Evolutionary conservation across 2,797 vertebrate species (phyloP).

Genomic region (Neosilurus hyrtlii): DNA sequence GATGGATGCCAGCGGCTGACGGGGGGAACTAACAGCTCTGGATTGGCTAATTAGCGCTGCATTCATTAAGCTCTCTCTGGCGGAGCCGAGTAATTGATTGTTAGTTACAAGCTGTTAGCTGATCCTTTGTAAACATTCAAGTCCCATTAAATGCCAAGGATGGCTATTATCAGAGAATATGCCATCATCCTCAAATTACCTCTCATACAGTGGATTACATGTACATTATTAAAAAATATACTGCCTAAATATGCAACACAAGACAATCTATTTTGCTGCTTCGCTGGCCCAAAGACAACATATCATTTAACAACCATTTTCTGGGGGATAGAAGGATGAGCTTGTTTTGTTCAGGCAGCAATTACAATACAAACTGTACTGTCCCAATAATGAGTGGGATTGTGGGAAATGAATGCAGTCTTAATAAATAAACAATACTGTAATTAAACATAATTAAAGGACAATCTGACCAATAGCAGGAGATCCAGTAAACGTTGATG

Average conservation of each 20-base stretch:
- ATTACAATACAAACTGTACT: neutral
- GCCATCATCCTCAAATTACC: slow-evolving; percentile 47
- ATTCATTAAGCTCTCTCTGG: slow-evolving; percentile 75
- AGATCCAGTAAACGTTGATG: neutral
- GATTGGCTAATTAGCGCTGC: slow-evolving; percentile 77
- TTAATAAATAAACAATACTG: neutral
- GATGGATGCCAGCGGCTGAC: slow-evolving; percentile 74
- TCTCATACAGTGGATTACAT: slow-evolving; percentile 43
- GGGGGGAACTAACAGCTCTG: slow-evolving; percentile 77
- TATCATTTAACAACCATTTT: neutral
- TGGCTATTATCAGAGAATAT: slow-evolving; percentile 61
- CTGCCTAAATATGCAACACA: slow-evolving; percentile 38
- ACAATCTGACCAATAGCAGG: neutral
- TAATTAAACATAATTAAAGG: no score
- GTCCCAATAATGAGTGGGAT: neutral
- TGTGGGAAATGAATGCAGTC: neutral
- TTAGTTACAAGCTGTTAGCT: slow-evolving; percentile 79
- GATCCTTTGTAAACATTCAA: slow-evolving; percentile 79
- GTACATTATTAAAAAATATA: slow-evolving; percentile 41
- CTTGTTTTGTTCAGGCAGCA: neutral
- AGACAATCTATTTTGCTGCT: slow-evolving; percentile 5
- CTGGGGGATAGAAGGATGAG: neutral
- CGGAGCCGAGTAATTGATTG: slow-evolving; percentile 77
- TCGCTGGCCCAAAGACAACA: slow-evolving; percentile 11
- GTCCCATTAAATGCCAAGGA: slow-evolving; percentile 67